Conservation (phyloP, 2,888 invertebrate genomes). For the Agonopterix subpropinquella region DNA sequence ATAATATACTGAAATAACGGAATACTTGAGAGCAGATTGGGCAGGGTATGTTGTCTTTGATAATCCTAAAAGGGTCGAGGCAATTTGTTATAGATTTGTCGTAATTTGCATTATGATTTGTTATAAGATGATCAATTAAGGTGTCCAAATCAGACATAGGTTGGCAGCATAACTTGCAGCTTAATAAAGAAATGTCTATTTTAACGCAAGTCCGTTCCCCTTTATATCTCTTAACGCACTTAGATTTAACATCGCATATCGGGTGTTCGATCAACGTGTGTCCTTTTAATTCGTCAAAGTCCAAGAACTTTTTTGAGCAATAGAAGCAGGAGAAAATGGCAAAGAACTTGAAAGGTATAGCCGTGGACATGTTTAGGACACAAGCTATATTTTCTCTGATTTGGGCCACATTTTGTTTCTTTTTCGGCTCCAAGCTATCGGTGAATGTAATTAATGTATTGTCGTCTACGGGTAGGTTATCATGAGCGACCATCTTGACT, state of each 20-base stretch:
- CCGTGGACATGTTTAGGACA: conserved; percentile 61
- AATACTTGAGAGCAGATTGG: conserved; percentile 49
- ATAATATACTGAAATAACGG: conserved; percentile 49
- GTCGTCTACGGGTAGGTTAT: conserved; percentile 9
- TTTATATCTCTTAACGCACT: conserved; percentile 55
- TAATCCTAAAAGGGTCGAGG: conserved; percentile 49
- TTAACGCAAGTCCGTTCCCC: conserved; percentile 55
- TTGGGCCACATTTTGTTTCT: conserved; percentile 42
- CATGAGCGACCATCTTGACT: conserved; percentile 27
- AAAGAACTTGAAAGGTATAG: conserved; percentile 58
- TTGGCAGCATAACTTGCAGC: conserved; percentile 46
- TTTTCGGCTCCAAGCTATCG: conserved; percentile 27
- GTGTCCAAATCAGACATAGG: conserved; percentile 35
- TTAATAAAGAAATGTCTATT: conserved; percentile 44
- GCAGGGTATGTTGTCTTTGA: conserved; percentile 58
- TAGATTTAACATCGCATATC: conserved; percentile 49
- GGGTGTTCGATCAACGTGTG: conserved; percentile 52
- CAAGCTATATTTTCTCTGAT: conserved; percentile 56
- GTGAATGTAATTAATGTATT: conserved; percentile 6
- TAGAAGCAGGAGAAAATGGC: conserved; percentile 58
- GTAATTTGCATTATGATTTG: conserved; percentile 48
- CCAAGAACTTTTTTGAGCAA: conserved; percentile 50
- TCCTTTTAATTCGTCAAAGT: conserved; percentile 50
- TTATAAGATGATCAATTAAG: conserved; percentile 53
- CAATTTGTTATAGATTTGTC: conserved; percentile 47